A percentile compares a stretch with the other conserved stretches of the same genome.
Conservation (phyloP, 2,888 invertebrate species). For the Acronicta leporina region DNA sequence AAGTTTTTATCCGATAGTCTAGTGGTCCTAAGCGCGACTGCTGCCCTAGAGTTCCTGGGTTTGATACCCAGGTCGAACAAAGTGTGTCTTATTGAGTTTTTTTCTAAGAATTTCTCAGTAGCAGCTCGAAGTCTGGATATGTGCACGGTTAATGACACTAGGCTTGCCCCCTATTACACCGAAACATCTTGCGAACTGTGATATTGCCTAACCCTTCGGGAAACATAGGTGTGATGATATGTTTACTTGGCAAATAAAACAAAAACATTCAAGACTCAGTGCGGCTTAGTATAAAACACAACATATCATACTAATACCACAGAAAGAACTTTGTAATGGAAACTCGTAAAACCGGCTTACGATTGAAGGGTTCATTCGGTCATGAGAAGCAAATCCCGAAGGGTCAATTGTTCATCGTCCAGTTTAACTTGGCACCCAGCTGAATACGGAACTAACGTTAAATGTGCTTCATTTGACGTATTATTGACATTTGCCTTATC, state of each 20-base stretch:
- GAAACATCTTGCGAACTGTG: no score
- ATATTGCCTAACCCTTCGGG: no score
- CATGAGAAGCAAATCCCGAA: constrained; percentile 39
- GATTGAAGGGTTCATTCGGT: constrained; percentile 48
- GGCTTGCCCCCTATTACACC: no score
- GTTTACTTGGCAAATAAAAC: constrained; percentile 4
- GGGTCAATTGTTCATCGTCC: constrained; percentile 32
- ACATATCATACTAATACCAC: constrained; percentile 17
- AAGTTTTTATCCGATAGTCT: not conserved
- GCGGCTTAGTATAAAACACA: not conserved
- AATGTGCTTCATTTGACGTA: not conserved
- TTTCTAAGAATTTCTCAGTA: no score
- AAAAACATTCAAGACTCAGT: not conserved
- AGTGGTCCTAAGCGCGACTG: no score
- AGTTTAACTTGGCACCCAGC: constrained; percentile 6
- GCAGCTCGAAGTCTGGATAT: no score
- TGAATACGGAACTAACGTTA: constrained; percentile 1
- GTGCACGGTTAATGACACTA: no score
- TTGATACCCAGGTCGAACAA: no score
- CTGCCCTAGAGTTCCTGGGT: no score
- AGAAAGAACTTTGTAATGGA: constrained; percentile 35
- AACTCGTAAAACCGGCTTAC: constrained; percentile 50
- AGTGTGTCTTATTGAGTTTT: no score
- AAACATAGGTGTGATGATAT: no score
- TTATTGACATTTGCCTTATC: not conserved